Percentiles rank a stretch among this genome's conserved stretches.
Conservation (phyloP, 2,888 invertebrate species). For the Agrotis segetum region DNA sequence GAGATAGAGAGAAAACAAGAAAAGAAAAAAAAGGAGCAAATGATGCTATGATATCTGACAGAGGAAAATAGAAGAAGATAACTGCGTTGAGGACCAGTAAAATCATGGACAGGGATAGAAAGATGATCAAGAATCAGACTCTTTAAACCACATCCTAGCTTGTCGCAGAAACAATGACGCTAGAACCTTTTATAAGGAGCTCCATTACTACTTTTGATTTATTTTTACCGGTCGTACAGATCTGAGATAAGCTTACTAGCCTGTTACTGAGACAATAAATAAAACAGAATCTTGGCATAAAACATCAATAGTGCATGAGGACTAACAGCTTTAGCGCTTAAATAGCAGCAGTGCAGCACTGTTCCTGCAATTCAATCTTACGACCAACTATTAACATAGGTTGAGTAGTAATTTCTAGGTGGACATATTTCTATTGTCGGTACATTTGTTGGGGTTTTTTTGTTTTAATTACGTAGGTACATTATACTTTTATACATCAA, state of each 20-base stretch:
- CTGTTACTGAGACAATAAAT: slow-evolving; percentile 32
- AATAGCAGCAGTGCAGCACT: neutral
- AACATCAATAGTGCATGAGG: slow-evolving; percentile 51
- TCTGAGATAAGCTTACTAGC: slow-evolving; percentile 26
- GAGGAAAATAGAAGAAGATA: no score
- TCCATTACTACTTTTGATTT: slow-evolving; percentile 28
- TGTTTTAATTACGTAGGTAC: no score
- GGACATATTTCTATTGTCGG: neutral
- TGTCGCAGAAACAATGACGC: slow-evolving; percentile 11
- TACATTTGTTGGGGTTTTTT: no score
- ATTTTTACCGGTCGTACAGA: slow-evolving; percentile 30
- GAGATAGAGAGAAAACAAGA: no score
- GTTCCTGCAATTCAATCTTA: slow-evolving; percentile 29
- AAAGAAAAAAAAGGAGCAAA: no score
- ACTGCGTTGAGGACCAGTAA: no score
- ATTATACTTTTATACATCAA: neutral
- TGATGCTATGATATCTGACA: no score
- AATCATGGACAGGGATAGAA: no score
- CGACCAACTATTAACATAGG: slow-evolving; percentile 21
- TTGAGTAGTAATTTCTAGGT: slow-evolving; percentile 3
- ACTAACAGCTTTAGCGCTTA: slow-evolving; percentile 23
- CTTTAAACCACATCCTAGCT: neutral
- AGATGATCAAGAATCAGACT: neutral
- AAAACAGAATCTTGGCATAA: slow-evolving; percentile 39
- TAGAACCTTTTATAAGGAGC: slow-evolving; percentile 1